phyloP scores from a whole-genome alignment of 2,797 vertebrate species.

The Pipistrellus pipistrellus region DNA sequence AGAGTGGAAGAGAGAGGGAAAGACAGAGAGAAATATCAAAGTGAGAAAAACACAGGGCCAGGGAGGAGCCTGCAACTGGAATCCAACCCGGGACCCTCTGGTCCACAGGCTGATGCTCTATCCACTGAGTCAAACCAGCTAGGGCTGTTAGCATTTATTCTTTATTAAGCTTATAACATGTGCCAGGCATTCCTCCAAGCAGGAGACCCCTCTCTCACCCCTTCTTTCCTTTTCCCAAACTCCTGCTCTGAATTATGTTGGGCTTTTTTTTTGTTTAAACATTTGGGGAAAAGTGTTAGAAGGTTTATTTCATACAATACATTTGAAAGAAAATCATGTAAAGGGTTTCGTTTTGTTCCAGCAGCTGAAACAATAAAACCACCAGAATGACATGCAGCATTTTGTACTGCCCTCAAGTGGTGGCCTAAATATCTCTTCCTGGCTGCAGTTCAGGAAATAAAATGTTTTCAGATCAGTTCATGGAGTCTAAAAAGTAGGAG shows the following conservation, averaged over 20 bases:
- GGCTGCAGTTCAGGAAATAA: conserved; percentile 27
- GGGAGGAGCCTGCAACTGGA: no score
- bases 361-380: conserved; percentile 50
- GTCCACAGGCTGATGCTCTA: no score
- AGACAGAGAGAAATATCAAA: no score
- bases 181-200: not conserved
- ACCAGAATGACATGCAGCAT: not conserved
- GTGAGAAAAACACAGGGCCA: no score
- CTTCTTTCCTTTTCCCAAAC: not conserved
- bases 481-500: not conserved
- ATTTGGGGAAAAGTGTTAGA: not conserved
- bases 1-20: no score
- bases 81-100: no score
- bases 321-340: conserved; percentile 48
- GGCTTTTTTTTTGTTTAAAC: conserved; percentile 49
- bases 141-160: not conserved
- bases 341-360: conserved; percentile 64
- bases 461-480: conserved; percentile 32
- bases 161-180: not conserved
- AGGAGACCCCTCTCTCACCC: not conserved
- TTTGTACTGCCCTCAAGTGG: conserved; percentile 80
- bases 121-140: no score
- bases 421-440: conserved; percentile 43
- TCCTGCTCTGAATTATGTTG: conserved; percentile 14
- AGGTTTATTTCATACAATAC: conserved; percentile 32